Percentiles rank a stretch among this genome's conserved stretches.
Conservation (phyloP, 2,797 vertebrate genomes). For the Danio choprae region DNA sequence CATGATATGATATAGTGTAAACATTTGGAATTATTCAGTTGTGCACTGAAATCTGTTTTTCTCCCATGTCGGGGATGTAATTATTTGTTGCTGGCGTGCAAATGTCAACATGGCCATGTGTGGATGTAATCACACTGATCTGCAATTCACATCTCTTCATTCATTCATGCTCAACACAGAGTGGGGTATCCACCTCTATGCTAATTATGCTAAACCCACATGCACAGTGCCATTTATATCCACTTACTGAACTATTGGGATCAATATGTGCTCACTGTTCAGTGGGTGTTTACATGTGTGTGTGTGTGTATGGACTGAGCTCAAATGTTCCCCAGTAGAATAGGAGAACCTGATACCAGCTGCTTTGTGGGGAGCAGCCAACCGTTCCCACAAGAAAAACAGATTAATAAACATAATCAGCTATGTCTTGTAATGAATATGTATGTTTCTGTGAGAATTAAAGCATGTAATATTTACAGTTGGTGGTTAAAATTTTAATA, state of each 20-base stretch:
- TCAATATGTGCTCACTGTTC: not conserved
- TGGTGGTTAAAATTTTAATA: not conserved
- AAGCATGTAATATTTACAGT: not conserved
- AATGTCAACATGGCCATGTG: constrained; percentile 1
- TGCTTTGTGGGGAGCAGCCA: not conserved
- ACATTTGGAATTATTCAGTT: not conserved
- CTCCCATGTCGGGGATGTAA: not conserved
- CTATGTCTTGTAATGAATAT: not conserved
- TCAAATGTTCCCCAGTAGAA: not conserved
- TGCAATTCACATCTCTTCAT: constrained; percentile 9
- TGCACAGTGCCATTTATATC: not conserved
- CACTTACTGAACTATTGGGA: constrained; percentile 10
- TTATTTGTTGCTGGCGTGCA: not conserved
- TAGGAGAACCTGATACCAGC: not conserved
- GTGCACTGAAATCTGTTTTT: constrained; percentile 4
- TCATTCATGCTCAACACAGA: constrained; percentile 17
- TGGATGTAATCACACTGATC: not conserved
- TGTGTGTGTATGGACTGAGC: not conserved
- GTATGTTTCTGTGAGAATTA: not conserved
- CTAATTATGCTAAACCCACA: constrained; percentile 15
- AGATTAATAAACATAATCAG: not conserved
- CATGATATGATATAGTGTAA: not conserved
- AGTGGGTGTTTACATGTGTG: not conserved
- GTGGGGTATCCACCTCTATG: not conserved
- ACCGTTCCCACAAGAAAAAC: not conserved